Percentiles rank a stretch among this genome's conserved stretches.
These are phyloP conservation scores for Catagonus wagneri DNA, from an alignment of 2,113 vertebrate genomes.

Conservation along the genomic window DNA sequence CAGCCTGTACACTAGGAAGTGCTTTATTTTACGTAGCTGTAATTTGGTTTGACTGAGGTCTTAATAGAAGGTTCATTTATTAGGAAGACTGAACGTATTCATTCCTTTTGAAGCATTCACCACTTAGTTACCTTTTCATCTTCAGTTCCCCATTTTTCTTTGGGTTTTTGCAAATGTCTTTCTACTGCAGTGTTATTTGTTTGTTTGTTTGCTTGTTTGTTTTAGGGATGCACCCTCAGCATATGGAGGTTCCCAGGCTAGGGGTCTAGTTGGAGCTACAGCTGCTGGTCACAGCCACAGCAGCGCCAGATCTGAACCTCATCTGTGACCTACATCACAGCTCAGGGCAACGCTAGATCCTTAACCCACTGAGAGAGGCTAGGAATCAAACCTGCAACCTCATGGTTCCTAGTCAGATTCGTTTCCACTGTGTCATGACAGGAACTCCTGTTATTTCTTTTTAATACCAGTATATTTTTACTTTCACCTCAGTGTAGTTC, in stretches of 20 bases:
- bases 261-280: too few relatives aligned
- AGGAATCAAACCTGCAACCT: too few relatives aligned
- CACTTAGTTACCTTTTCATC: constrained; percentile 23
- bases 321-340: too few relatives aligned
- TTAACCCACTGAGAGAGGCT: too few relatives aligned
- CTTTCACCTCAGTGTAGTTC: neutral
- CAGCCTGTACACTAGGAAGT: constrained; percentile 16
- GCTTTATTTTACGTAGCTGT: neutral
- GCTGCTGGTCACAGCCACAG: too few relatives aligned
- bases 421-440: too few relatives aligned
- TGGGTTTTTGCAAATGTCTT: neutral
- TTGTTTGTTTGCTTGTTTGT: neutral
- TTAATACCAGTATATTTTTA: neutral
- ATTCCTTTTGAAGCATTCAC: constrained; percentile 43
- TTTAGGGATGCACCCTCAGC: neutral
- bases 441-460: neutral
- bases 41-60: constrained; percentile 20
- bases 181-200: neutral
- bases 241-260: too few relatives aligned
- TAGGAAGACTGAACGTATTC: neutral
- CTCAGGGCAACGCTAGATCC: too few relatives aligned
- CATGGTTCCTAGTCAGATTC: too few relatives aligned
- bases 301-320: too few relatives aligned
- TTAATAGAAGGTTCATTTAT: constrained; percentile 37
- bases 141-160: neutral